Evolutionary conservation across 2,888 invertebrate genomes (phyloP), one percentile per base, ranked within the genome.

Genomic region (Dasysyrphus tricinctus): DNA sequence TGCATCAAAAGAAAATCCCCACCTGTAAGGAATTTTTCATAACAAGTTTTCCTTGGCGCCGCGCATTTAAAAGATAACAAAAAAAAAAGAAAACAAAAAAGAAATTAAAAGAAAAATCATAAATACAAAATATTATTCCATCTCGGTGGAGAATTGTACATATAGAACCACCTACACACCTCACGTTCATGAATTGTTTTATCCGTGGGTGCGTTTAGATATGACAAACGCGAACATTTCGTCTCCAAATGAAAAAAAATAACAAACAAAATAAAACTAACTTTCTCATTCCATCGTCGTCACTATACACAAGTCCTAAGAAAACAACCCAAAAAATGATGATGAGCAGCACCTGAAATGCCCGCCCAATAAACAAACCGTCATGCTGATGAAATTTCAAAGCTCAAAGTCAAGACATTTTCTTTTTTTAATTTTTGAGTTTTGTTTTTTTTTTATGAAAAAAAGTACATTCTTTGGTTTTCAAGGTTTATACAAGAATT

Each of bases 41-140:
- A 14, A 72, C 11, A 76, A 24, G 1, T 82, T 54, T 56, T 24
- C 51, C 24, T 49, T 73, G 67, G 59, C 82, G 73, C 77, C 77
- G 29, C 37, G 34, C 12, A 24, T 34, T 65, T 51, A 19, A 51
- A 57, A 73, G 24, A 69, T 34, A 37, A 32, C 14, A n/a, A 49
- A 39, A 54, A 8, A n/a, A 19, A 51, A 57, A 73, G 24, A 69
- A 34, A 37, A 32, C 14, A n/a, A 49, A 39, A 54, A 24, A 54
- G 7, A 29, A 34, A 42, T 67, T 59, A 19, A 19, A 11, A 19
- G 4, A 56, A 57, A 42, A 44, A 44, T 44, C 14, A 12, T 47
- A 32, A 32, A 47, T 44, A 34, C 16, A 65, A 16, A 49, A 65
- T 49, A 49, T 67, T 49, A 49, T 67, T 67, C 14, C 9, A 34